Percentiles rank a stretch among this genome's conserved stretches.
phyloP scores from a whole-genome alignment of 2,888 invertebrate species.

The Metopia argyrocephala region DNA sequence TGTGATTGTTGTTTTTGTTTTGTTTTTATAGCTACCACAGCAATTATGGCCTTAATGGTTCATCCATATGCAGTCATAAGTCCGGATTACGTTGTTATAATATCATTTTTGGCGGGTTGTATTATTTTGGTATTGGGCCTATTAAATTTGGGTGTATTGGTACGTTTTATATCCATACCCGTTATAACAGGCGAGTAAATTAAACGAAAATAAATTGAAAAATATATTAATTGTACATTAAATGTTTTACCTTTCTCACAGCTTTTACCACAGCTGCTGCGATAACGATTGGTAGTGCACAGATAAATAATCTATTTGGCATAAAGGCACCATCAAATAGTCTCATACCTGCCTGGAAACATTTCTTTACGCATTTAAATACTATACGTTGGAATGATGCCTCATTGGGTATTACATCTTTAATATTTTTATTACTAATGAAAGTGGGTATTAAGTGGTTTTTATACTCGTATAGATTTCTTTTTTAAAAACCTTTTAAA shows the following conservation, averaged over 20 bases:
- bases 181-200: conserved; percentile 85
- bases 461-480: background rate
- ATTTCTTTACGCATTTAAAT: conserved; percentile 83
- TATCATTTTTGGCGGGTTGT: conserved; percentile 86
- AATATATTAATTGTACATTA: background rate
- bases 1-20: background rate
- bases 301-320: conserved; percentile 87
- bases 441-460: conserved; percentile 79
- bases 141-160: conserved; percentile 87
- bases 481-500: conserved; percentile 14
- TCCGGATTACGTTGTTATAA: conserved; percentile 85
- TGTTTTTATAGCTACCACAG: conserved; percentile 85
- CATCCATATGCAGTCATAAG: conserved; percentile 84
- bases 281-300: conserved; percentile 89
- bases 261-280: conserved; percentile 92
- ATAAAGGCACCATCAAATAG: conserved; percentile 80
- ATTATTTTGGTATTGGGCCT: conserved; percentile 86
- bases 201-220: background rate
- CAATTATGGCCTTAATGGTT: conserved; percentile 92
- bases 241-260: background rate
- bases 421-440: conserved; percentile 82
- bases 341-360: conserved; percentile 82
- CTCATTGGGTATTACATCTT: conserved; percentile 83
- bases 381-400: conserved; percentile 83
- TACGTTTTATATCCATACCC: conserved; percentile 92